Base-by-base conservation (phyloP, 1,140 invertebrate species). In the Drosophila pectinifera region DNA sequence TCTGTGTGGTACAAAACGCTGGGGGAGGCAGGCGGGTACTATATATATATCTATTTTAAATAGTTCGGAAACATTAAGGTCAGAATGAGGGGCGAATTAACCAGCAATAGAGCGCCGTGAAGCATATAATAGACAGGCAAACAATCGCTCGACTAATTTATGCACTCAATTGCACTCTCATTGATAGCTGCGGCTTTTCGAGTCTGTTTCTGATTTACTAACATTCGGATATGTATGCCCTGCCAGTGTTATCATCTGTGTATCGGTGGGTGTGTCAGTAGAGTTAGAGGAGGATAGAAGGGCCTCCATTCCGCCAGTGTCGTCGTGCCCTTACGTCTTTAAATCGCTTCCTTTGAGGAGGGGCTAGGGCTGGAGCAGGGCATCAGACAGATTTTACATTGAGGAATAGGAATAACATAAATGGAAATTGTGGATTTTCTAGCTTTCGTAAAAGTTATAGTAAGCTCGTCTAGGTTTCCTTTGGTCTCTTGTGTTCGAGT, bases 391-490 rank as follows among this genome's bases (percentile, higher is more conserved):
- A 53, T 46, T 55, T 55, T 22, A 13, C 8, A 55, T 74, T 11
- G 13, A 31, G 31, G 31, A 34, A 34, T 34, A 51, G 42, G 16
- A 39, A 22, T 42, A 74, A 55, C 49, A 38, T 31, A 74, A 73
- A 63, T 48, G 24, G 39, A 68, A 58, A 34, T 55, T 62, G 26
- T 24, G 56, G 58, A 56, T 54, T 53, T 46, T 56, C 63, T 64
- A 54, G 31, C 45, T 68, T 43, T 53, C 42, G 45, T 74, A 61
- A 34, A 68, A 76, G 70, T 76, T 89, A 57, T 89, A 89, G 61
- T 89, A 89, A 89, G 84, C 84, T 89, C 84, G 84, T 80, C 79
- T 74, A 85, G 73, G 76, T 89, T 77, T 70, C 48, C 56, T 80
- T 89, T 89, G 85, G 85, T 89, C 85, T 89, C 53, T 57, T 73